Evolutionary conservation across 2,888 invertebrate species (phyloP).

Genomic region (Galerucella pusilla): DNA sequence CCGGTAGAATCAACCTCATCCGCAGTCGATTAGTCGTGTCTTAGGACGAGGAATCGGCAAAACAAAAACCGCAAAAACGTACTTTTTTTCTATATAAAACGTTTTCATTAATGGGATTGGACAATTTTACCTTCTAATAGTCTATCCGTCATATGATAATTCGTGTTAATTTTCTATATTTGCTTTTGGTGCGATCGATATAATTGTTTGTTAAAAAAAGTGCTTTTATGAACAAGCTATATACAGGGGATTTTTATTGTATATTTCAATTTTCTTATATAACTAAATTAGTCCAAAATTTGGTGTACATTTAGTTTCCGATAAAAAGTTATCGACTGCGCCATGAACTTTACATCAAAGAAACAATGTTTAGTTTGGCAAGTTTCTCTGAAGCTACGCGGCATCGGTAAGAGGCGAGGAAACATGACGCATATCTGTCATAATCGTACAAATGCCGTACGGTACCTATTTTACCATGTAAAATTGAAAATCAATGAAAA

Average conservation of each 20-base stretch:
- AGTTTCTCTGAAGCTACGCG: too few species aligned
- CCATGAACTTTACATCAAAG: too few species aligned
- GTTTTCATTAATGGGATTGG: not conserved
- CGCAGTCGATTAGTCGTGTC: slow-evolving; percentile 34
- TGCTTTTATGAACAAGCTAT: not conserved
- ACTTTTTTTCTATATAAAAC: not conserved
- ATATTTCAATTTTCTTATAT: not conserved
- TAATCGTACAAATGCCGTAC: too few species aligned
- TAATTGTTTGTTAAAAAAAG: slow-evolving; percentile 4
- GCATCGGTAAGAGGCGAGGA: too few species aligned
- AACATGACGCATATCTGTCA: too few species aligned
- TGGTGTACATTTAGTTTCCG: too few species aligned
- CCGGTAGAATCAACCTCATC: slow-evolving; percentile 47
- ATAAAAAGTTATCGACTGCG: too few species aligned
- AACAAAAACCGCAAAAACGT: slow-evolving; percentile 3
- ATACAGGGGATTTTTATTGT: not conserved
- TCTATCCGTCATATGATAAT: not conserved
- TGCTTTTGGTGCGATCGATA: not conserved
- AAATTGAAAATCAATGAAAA: too few species aligned
- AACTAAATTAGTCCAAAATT: too few species aligned
- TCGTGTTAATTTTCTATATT: slow-evolving; percentile 13
- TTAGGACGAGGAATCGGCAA: slow-evolving; percentile 21
- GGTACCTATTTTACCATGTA: too few species aligned
- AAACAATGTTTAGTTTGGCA: too few species aligned
- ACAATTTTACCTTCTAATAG: not conserved